Evolutionary conservation across 2,797 vertebrate species (phyloP).

Genomic region (Mergus octosetaceus): DNA sequence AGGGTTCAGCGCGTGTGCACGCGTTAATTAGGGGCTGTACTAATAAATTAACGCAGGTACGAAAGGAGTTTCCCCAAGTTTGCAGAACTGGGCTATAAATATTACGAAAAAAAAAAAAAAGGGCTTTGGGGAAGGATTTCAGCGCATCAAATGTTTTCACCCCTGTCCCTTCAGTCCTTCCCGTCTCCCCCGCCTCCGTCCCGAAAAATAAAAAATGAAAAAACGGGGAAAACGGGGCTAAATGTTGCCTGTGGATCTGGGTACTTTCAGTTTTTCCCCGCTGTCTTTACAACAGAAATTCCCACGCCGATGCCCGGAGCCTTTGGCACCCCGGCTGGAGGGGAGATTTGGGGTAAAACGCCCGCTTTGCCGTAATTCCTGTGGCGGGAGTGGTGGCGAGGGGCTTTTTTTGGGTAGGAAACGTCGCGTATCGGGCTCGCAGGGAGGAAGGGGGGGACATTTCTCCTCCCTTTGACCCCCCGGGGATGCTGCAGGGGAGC

Average conservation of each 20-base stretch:
- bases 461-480: background rate
- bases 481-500: no score
- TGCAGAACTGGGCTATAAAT: background rate
- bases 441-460: background rate
- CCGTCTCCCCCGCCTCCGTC: background rate
- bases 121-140: background rate
- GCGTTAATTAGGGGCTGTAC: conserved; percentile 40
- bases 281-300: background rate
- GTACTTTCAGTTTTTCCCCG: background rate
- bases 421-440: background rate
- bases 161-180: background rate
- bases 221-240: background rate
- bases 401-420: rapidly evolving
- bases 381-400: background rate
- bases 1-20: background rate
- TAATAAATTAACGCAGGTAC: background rate
- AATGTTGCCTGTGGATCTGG: background rate
- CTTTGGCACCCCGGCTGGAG: background rate
- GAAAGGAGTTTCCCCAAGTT: background rate
- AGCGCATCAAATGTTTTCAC: background rate
- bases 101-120: conserved; percentile 31
- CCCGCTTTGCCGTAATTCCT: background rate
- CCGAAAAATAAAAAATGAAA: background rate
- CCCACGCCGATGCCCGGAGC: background rate
- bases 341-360: background rate